Conservation (phyloP, 2,797 vertebrate species). For the Periparus ater region DNA sequence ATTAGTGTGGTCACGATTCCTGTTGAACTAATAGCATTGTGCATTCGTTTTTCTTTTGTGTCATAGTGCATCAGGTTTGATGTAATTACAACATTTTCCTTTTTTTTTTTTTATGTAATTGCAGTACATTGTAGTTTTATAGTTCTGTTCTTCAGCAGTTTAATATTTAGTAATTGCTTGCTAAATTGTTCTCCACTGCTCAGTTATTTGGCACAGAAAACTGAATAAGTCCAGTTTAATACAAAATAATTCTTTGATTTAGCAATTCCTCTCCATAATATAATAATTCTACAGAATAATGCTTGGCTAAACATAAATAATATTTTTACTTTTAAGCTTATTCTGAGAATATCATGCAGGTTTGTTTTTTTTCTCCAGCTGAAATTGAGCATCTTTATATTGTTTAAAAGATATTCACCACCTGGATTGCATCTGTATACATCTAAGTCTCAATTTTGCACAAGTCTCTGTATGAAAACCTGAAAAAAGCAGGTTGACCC, state of each 20-base stretch:
- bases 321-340: not conserved
- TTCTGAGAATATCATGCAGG: not conserved
- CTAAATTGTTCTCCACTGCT: slow-evolving; percentile 3
- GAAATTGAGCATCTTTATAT: not conserved
- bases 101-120: not conserved
- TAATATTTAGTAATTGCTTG: slow-evolving; percentile 22
- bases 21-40: not conserved
- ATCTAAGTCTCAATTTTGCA: not conserved
- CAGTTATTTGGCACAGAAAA: not conserved
- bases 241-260: not conserved
- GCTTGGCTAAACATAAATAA: not conserved
- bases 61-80: slow-evolving; percentile 29
- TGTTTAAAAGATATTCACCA: not conserved
- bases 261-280: not conserved
- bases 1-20: not conserved
- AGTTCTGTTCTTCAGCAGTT: not conserved
- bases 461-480: not conserved
- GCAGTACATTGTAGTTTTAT: not conserved
- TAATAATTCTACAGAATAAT: not conserved
- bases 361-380: not conserved
- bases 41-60: not conserved
- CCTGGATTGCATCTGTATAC: not conserved
- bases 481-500: not conserved
- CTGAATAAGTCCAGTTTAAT: not conserved
- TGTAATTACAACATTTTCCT: not conserved